Evolutionary conservation across 2,797 vertebrate species (phyloP).

Genomic region (Spondyliosoma cantharus): DNA sequence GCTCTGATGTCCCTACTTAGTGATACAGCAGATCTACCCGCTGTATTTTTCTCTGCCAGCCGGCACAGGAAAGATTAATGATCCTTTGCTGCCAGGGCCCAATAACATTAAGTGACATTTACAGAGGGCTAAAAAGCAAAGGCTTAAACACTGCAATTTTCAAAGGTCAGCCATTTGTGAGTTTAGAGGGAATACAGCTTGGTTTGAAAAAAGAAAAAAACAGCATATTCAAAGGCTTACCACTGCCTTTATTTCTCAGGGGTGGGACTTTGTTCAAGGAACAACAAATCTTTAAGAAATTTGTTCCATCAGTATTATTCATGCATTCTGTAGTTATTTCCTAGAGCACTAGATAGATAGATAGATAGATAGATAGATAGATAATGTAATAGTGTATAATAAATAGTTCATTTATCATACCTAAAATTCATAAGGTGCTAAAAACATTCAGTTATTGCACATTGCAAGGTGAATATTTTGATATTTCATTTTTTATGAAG

Average conservation of each 20-base stretch:
- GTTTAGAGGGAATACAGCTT: slow-evolving; percentile 55
- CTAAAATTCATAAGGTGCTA: too few relatives aligned
- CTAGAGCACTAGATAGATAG: background rate
- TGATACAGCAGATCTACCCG: slow-evolving; percentile 80
- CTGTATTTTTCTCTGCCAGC: slow-evolving; percentile 68
- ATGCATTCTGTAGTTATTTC: background rate
- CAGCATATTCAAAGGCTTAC: slow-evolving; percentile 31
- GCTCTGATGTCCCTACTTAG: slow-evolving; percentile 85
- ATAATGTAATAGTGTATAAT: too few relatives aligned
- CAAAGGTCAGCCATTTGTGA: slow-evolving; percentile 75
- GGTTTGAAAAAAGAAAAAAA: slow-evolving; percentile 30
- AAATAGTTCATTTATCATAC: too few relatives aligned
- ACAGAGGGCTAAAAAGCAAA: slow-evolving; percentile 79
- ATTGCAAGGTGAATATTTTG: background rate
- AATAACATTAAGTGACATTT: slow-evolving; percentile 84
- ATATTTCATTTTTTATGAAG: background rate
- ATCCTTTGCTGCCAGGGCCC: slow-evolving; percentile 74
- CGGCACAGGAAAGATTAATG: slow-evolving; percentile 79
- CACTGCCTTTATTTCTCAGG: slow-evolving; percentile 41
- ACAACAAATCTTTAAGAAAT: slow-evolving; percentile 7
- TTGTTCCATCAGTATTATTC: slow-evolving; percentile 15
- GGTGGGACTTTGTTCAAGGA: slow-evolving; percentile 26
- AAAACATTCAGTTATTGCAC: too few relatives aligned
- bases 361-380: too few relatives aligned
- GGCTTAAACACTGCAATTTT: slow-evolving; percentile 76